Percentiles rank a stretch among this genome's conserved stretches.
These are phyloP conservation scores for Papilio gigon DNA, from an alignment of 2,888 invertebrate genomes.

Conservation along the genomic window DNA sequence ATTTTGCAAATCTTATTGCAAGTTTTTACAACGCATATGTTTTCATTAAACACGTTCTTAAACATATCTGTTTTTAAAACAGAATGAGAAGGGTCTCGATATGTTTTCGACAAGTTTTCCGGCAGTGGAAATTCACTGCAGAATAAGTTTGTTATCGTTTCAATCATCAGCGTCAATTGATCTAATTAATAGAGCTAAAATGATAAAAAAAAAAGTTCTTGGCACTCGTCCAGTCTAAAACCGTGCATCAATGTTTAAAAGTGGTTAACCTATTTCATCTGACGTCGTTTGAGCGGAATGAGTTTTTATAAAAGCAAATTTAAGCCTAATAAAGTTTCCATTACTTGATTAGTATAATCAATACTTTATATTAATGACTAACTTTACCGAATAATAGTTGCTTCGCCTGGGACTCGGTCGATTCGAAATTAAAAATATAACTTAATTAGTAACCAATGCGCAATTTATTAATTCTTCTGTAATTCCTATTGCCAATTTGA, in stretches of 20 bases:
- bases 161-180: constrained; percentile 49
- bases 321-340: neutral
- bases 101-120: no score
- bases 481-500: no score
- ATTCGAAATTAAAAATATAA: neutral
- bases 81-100: no score
- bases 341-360: neutral
- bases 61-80: no score
- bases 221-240: constrained; percentile 64
- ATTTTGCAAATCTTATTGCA: no score
- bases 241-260: constrained; percentile 57
- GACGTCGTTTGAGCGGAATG: constrained; percentile 38
- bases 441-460: no score
- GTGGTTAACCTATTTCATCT: constrained; percentile 69
- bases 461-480: no score
- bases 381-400: no score
- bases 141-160: constrained; percentile 44
- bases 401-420: neutral
- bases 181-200: constrained; percentile 68
- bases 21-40: no score
- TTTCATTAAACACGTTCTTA: no score
- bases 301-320: constrained; percentile 18
- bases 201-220: constrained; percentile 62
- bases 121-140: no score
- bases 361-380: neutral